phyloP scores from a whole-genome alignment of 2,888 invertebrate species.

The Clanis bilineata region DNA sequence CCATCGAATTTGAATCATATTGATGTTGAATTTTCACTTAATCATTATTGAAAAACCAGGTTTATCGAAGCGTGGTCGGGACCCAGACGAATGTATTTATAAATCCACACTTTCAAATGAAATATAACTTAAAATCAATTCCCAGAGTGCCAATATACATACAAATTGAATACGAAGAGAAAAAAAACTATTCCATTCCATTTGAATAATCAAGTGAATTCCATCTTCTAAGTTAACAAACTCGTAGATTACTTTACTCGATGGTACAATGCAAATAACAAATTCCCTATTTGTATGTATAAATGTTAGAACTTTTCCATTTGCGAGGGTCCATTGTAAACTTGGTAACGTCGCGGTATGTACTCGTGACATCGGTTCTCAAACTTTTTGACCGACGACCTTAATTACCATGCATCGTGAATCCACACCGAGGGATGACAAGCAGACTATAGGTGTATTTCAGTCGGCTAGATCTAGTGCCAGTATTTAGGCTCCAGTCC shows the following conservation, averaged over 20 bases:
- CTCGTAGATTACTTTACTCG: constrained; percentile 9
- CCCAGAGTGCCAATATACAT: constrained; percentile 5
- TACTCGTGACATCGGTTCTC: background rate
- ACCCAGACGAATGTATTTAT: background rate
- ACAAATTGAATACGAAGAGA: constrained; percentile 6
- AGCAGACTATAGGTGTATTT: too few relatives aligned
- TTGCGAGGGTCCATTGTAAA: constrained; percentile 4
- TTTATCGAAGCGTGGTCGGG: too few relatives aligned
- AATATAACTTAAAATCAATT: constrained; percentile 7
- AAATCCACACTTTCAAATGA: background rate
- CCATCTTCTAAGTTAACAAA: constrained; percentile 13
- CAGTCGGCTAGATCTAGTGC: too few relatives aligned
- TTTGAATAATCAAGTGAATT: constrained; percentile 12
- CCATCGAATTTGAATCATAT: too few relatives aligned
- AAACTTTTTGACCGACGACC: background rate
- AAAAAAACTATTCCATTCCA: constrained; percentile 12
- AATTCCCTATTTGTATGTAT: constrained; percentile 13
- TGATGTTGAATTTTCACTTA: too few relatives aligned
- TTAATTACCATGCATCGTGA: background rate
- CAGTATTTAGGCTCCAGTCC: too few relatives aligned
- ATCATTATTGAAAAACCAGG: too few relatives aligned
- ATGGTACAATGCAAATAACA: constrained; percentile 11
- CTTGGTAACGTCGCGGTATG: constrained; percentile 1
- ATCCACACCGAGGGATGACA: too few relatives aligned
- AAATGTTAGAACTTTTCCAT: constrained; percentile 13